These are phyloP conservation scores for Graptemys geographica DNA, from an alignment of 2,797 vertebrate genomes.

Conservation along the genomic window DNA sequence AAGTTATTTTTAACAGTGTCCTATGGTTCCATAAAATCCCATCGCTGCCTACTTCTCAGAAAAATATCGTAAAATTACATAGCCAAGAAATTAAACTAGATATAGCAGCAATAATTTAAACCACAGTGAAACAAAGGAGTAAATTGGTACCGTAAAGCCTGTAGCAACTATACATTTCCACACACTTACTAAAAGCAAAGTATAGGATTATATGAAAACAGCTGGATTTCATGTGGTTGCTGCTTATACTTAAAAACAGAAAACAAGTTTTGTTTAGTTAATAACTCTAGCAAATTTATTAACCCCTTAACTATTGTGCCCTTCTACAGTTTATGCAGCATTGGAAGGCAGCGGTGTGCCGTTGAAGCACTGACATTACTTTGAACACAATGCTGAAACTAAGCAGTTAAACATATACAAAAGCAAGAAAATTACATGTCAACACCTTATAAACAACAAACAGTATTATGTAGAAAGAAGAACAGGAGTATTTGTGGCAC, in stretches of 20 bases:
- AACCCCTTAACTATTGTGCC: background rate
- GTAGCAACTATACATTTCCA: background rate
- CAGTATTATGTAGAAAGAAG: background rate
- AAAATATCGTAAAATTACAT: background rate
- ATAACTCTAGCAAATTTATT: background rate
- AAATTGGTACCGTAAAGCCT: conserved; percentile 5
- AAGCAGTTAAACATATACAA: background rate
- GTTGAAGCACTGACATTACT: background rate
- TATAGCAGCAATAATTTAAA: background rate
- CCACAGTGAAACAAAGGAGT: background rate
- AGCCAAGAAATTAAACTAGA: background rate
- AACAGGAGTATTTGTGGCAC: too few species aligned
- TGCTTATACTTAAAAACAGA: background rate
- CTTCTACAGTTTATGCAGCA: background rate
- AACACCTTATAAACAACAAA: background rate
- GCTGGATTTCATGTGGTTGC: background rate
- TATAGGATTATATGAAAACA: background rate
- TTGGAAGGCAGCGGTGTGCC: background rate
- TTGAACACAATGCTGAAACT: background rate
- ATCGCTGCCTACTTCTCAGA: background rate
- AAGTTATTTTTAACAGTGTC: conserved; percentile 28
- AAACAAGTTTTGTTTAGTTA: background rate
- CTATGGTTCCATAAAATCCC: background rate
- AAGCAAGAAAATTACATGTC: background rate
- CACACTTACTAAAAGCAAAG: background rate